Conservation (phyloP, 2,797 vertebrate genomes). For the Simalia tracyae region DNA sequence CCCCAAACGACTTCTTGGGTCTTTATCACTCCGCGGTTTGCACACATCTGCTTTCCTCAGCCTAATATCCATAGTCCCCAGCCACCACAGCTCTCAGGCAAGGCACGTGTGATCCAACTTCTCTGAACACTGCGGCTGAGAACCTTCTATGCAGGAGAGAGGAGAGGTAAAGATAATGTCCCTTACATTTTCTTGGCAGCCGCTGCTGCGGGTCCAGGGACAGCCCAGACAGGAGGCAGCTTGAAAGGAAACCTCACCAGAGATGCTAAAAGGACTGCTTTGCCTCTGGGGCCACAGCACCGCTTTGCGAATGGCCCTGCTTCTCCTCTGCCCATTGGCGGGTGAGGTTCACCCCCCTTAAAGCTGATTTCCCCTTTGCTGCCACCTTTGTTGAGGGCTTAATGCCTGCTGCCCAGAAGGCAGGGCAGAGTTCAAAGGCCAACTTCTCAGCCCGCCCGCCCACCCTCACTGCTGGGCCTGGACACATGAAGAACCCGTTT, state of each 20-base stretch:
- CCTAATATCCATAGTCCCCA: neutral
- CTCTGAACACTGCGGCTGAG: neutral
- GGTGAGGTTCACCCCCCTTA: neutral
- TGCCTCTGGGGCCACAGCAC: neutral
- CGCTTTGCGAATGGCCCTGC: neutral
- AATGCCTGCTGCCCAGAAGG: neutral
- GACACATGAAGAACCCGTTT: neutral
- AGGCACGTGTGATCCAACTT: too few species aligned
- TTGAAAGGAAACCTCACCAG: neutral
- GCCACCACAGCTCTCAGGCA: neutral
- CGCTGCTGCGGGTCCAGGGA: neutral
- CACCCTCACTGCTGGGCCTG: neutral
- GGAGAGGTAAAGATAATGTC: neutral
- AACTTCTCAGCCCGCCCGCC: neutral
- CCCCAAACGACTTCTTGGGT: neutral
- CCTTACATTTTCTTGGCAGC: neutral
- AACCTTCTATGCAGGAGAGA: neutral
- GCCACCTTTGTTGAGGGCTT: neutral
- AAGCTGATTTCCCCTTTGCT: neutral
- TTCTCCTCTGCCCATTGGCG: neutral
- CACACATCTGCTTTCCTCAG: neutral
- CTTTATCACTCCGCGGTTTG: neutral
- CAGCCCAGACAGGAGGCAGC: neutral
- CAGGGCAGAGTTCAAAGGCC: neutral
- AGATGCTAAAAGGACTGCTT: neutral